Base-by-base conservation (phyloP, 2,888 invertebrate genomes). In the Himalopsyche kuldschensis region DNA sequence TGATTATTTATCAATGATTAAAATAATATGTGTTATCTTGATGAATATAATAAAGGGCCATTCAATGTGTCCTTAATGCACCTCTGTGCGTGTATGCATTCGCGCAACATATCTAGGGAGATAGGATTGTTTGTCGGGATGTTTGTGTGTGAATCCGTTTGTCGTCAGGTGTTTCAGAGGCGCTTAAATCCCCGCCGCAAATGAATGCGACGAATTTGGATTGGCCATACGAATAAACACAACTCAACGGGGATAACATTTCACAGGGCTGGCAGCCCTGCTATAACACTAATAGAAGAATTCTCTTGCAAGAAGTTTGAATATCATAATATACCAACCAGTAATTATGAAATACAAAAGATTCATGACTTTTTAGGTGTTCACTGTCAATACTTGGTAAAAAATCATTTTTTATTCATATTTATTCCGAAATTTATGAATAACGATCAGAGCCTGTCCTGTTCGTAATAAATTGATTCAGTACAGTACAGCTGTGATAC, bases 111-210 rank as follows among this genome's bases (percentile, higher is more conserved):
- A 75, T 24, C 8, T 17, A 30, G 48, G 30, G 15, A 32, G 20
- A 27, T 30, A 69, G 78, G 10, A 24, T 20, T 30, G 24, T 77
- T 77, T 75, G 69, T 35, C 35, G 35, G 35, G 31, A 31, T 47
- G 32, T 69, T 69, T 69, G 69, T 69, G 69, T 69, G 69, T 27
- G 69, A 69, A 69, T 69, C 69, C 69, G 30, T 35, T 24, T 69
- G 83, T 81, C 81, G 83, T 79, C 85, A 85, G 85, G 85, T 85
- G 85, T 81, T 81, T 48, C 48, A 63, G 78, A 35, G 75, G 75
- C 55, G 63, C 48, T 48, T 47, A 81, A 84, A 84, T 83, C 84
- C 83, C 80, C 85, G 85, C 85, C 83, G 85, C 85, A 85, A 85
- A 85, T 83, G 85, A 85, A 83, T 79, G 83, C 46, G 78, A 77